Conservation (phyloP, 2,797 vertebrate species). For the Echiichthys vipera region DNA sequence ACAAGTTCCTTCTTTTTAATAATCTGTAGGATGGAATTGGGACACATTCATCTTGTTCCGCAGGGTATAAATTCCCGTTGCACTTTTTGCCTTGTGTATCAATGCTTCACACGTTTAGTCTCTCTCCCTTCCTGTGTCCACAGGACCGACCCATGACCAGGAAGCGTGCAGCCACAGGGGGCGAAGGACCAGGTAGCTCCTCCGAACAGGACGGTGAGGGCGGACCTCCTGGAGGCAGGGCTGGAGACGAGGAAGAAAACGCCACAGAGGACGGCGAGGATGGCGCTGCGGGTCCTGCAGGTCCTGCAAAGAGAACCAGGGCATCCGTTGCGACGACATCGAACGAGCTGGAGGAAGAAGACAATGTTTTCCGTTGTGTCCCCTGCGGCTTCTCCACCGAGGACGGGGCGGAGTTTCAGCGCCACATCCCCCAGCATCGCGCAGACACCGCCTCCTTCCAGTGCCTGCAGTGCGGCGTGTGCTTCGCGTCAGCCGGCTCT, state of each 20-base stretch:
- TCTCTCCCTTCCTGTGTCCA: not conserved
- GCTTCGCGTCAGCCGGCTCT: slow-evolving; percentile 93
- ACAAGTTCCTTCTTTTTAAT: not conserved
- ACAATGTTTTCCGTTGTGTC: slow-evolving; percentile 83
- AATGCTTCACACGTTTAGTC: not conserved
- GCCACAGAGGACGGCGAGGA: slow-evolving; percentile 73
- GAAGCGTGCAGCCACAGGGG: slow-evolving; percentile 79
- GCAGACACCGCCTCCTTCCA: slow-evolving; percentile 88
- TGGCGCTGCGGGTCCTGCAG: not conserved
- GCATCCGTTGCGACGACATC: slow-evolving; percentile 48
- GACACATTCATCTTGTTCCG: not conserved
- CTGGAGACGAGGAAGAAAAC: slow-evolving; percentile 70
- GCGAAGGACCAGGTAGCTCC: slow-evolving; percentile 81
- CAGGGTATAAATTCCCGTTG: not conserved
- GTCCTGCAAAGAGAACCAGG: slow-evolving; percentile 80
- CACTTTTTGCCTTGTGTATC: not conserved
- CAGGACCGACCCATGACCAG: slow-evolving; percentile 71
- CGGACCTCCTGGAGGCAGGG: slow-evolving; percentile 50
- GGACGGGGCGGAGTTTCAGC: slow-evolving; percentile 85
- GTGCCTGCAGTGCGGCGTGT: slow-evolving; percentile 94
- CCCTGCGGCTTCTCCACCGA: slow-evolving; percentile 88
- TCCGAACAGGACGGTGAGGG: slow-evolving; percentile 79
- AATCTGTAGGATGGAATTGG: not conserved
- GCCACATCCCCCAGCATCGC: slow-evolving; percentile 89
- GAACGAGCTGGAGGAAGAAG: slow-evolving; percentile 78